phyloP scores from a whole-genome alignment of 2,888 invertebrate genomes.

The Temnothorax rugatulus region DNA sequence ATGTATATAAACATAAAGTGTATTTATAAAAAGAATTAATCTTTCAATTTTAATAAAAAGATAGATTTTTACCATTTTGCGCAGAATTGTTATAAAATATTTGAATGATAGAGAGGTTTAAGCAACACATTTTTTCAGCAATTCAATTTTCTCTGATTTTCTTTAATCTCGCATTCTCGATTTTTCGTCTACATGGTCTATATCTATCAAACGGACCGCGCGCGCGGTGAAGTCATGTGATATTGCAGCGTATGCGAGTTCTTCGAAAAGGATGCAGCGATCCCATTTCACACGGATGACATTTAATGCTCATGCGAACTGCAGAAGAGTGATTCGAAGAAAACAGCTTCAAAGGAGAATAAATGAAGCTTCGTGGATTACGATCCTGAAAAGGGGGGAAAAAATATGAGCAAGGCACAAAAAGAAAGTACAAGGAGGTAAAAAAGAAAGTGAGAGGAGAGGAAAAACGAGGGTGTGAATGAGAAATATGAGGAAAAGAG shows the following conservation, averaged over 20 bases:
- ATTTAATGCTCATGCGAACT: conserved; percentile 69
- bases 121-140: conserved; percentile 5
- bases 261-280: conserved; percentile 42
- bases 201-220: conserved; percentile 24
- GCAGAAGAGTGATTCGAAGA: conserved; percentile 69
- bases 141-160: conserved; percentile 36
- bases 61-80: neutral
- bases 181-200: conserved; percentile 10
- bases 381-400: conserved; percentile 12
- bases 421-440: conserved; percentile 20
- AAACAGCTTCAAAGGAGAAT: conserved; percentile 68
- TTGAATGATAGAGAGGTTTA: neutral
- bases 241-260: conserved; percentile 38
- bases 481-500: conserved; percentile 38
- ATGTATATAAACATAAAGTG: neutral
- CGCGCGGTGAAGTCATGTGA: conserved; percentile 32
- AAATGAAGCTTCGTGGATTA: conserved; percentile 62
- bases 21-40: neutral
- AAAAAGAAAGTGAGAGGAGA: conserved; percentile 10
- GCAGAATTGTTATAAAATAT: conserved; percentile 1
- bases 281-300: conserved; percentile 64
- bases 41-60: neutral
- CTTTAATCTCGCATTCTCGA: conserved; percentile 21
- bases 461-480: conserved; percentile 25
- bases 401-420: neutral